Base-by-base conservation (phyloP, 2,888 invertebrate species). In the Thera britannica region DNA sequence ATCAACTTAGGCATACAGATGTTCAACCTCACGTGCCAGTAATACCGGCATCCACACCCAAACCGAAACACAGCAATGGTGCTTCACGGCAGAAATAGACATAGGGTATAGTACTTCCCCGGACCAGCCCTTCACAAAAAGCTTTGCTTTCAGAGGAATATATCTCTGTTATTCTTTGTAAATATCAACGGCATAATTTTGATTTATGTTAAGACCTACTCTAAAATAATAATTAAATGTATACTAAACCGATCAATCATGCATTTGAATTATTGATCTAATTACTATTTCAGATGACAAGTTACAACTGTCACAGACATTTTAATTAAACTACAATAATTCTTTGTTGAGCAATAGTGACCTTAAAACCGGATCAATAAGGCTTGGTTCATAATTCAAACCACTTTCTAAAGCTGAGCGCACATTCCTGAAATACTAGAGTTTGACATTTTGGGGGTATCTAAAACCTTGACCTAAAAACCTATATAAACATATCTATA, bases 271-370 rank as follows among this genome's bases (percentile, higher is more conserved):
- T 78, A 76, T 75, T 67, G 79, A 79, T 80, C 78, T 73, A 77
- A 81, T 82, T 78, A 79, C 75, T 67, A 75, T 74, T 78, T 77
- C 74, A 81, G 81, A 84, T 82, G 81, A 82, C 83, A 68, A 75
- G 77, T 73, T 70, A 76, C 76, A 82, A 78, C 81, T 82, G 86
- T 84, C 83, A 81, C 79, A 79, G 77, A 79, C 80, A 84, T 81
- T 83, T 72, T 81, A 84, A 84, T 85, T 83, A 81, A 66, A 72
- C 11, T 70, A 34, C 67, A 67, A 68, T 63, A 69, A 67, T 60
- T 70, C 61, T 65, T 67, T 68, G 48, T 71, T 69, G 38, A 38
- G 59, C 60, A 66, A 72, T 38, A 68, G 48, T 54, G 71, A 70
- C 70, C 66, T 71, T 72, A 69, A 4, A 74, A 65, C 58, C 44